phyloP scores from a whole-genome alignment of 2,888 invertebrate genomes.

The Drosophila phalerata region DNA sequence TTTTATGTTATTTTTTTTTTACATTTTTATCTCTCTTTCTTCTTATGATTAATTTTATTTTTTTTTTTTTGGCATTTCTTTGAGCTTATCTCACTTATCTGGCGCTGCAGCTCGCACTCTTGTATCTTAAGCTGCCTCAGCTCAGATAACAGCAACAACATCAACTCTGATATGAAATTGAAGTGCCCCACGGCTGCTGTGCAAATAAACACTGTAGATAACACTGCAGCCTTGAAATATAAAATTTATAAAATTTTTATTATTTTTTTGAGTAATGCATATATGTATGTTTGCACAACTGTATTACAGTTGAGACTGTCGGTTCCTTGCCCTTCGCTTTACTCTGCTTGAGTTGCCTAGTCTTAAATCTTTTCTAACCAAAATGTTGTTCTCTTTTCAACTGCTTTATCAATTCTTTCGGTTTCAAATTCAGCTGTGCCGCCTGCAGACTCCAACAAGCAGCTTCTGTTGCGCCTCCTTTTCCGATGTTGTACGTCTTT shows the following conservation, averaged over 20 bases:
- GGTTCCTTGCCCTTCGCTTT: conserved; percentile 30
- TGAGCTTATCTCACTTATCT: conserved; percentile 64
- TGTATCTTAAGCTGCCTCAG: conserved; percentile 51
- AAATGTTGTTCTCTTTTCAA: conserved; percentile 28
- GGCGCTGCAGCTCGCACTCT: conserved; percentile 53
- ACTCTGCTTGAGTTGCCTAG: conserved; percentile 8
- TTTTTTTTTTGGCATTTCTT: conserved; percentile 34
- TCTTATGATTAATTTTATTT: conserved; percentile 7
- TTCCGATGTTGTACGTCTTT: conserved; percentile 45
- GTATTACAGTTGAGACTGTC: conserved; percentile 14
- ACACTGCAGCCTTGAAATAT: conserved; percentile 39
- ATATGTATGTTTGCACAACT: conserved; percentile 54
- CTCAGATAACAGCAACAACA: conserved; percentile 52
- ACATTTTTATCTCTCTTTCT: conserved; percentile 1
- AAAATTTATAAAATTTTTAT: conserved; percentile 1
- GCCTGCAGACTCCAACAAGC: too few relatives aligned
- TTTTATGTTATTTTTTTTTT: conserved; percentile 12
- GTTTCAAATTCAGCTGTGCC: conserved; percentile 9
- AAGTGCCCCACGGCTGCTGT: conserved; percentile 46
- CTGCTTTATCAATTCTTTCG: conserved; percentile 39
- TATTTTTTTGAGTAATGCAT: conserved; percentile 34
- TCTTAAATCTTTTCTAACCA: conserved; percentile 19
- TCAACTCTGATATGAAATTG: conserved; percentile 30
- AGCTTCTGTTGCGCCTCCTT: conserved; percentile 65
- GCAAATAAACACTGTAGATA: conserved; percentile 45